These are phyloP conservation scores for Hesperia comma DNA, from an alignment of 2,888 invertebrate genomes.

Conservation along the genomic window DNA sequence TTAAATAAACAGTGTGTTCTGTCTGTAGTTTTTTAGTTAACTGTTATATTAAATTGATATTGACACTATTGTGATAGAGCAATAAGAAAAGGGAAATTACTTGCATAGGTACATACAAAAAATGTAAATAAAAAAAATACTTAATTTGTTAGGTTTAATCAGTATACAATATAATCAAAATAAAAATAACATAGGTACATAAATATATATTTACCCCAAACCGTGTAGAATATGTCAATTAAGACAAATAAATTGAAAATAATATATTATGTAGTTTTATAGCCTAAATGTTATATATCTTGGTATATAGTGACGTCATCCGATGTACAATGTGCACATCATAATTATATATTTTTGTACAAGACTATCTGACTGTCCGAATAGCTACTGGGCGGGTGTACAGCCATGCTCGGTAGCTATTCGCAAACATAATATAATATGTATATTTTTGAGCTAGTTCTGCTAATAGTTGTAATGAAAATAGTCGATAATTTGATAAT, in stretches of 20 bases:
- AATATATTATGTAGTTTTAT: constrained; percentile 27
- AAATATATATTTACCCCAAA: constrained; percentile 25
- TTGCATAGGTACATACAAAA: constrained; percentile 9
- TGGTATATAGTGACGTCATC: constrained; percentile 15
- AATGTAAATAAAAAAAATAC: constrained; percentile 8
- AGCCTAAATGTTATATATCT: constrained; percentile 22
- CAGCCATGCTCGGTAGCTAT: constrained; percentile 14
- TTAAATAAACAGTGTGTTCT: too few relatives aligned
- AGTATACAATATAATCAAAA: constrained; percentile 17
- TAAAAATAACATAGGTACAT: constrained; percentile 6
- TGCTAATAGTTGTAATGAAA: not conserved
- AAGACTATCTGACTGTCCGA: constrained; percentile 17
- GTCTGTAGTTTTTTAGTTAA: not conserved
- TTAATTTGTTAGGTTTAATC: constrained; percentile 11
- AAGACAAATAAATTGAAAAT: constrained; percentile 24
- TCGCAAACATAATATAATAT: constrained; percentile 15
- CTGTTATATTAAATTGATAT: not conserved
- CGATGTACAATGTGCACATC: constrained; percentile 2
- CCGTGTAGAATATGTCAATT: constrained; percentile 28
- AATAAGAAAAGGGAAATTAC: constrained; percentile 14
- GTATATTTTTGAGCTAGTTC: constrained; percentile 33
- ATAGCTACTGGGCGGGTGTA: constrained; percentile 11
- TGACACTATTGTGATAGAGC: constrained; percentile 12
- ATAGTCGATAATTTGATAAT: not conserved
- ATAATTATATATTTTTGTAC: constrained; percentile 34